Evolutionary conservation across 2,888 invertebrate genomes (phyloP), one percentile per base, ranked within the genome.

Genomic region (Rhagium mordax): DNA sequence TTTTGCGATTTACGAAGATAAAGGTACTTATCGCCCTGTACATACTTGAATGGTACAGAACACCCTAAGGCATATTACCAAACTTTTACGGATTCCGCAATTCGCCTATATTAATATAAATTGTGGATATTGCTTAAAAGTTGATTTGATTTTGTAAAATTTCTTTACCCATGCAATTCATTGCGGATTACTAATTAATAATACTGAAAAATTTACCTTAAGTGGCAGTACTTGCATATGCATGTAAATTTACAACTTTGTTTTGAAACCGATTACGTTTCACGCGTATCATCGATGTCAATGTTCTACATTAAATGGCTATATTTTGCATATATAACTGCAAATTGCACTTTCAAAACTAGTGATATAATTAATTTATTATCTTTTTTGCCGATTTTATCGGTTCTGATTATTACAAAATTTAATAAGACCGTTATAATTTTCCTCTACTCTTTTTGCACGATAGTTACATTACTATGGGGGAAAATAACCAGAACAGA

Each of bases 341-440:
- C 51, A 65, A 65, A 65, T 65, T 65, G 51, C 20, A 65, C 53
- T 65, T 65, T 65, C 53, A 15, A 33, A 51, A 53, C 53, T 55
- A 48, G 20, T 33, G 53, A 65, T 65, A 29, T 65, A 65, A 65
- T 65, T 65, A 65, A 65, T 65, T 65, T 65, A 65, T 41, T 15
- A 29, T n/a, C 27, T 18, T 33, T 29, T 18, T 51, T 20, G 65
- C n/a, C 41, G 29, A 53, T 41, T 53, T 65, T 65, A 65, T n/a
- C 21, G 33, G 10, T 3, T 4, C 65, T 27, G 18, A 33, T 65
- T 20, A 33, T 15, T 51, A 41, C 53, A 65, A 65, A 65, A 15
- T 29, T 64, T 64, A 62, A 27, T 24, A 24, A 24, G 24, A 24
- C 3, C 6, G 6, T 24, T 24, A 24, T 6, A 24, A 24, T 6